Conservation (phyloP, 2,113 vertebrate species). For the Mungos mungo region DNA sequence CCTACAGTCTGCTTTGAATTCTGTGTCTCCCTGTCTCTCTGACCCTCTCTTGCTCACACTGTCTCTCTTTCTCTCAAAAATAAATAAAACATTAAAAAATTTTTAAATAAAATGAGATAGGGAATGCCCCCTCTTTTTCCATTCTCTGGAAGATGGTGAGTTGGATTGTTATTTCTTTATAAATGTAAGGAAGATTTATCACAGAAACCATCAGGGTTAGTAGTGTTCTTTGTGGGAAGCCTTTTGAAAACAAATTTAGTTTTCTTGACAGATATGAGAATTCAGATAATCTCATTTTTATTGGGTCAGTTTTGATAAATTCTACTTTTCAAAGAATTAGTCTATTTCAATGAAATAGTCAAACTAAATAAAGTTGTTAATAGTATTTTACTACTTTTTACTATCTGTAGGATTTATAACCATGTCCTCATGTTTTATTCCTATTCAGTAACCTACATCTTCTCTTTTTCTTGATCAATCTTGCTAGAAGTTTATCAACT, state of each 20-base stretch:
- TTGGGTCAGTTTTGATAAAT: not conserved
- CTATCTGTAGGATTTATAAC: not conserved
- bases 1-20: too few species aligned
- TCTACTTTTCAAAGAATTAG: not conserved
- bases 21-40: too few species aligned
- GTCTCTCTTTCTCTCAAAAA: too few species aligned
- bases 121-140: not conserved
- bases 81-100: too few species aligned
- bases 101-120: not conserved
- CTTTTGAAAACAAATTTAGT: not conserved
- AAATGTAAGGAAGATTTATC: conserved; percentile 1
- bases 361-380: not conserved
- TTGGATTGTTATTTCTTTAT: not conserved
- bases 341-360: not conserved
- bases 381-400: not conserved
- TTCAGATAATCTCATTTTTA: not conserved
- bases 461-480: not conserved
- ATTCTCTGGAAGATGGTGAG: not conserved
- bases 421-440: not conserved
- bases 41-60: too few species aligned
- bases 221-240: not conserved
- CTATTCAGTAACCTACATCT: not conserved
- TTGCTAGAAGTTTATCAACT: not conserved
- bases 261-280: not conserved
- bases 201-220: not conserved